Evolutionary conservation across 2,888 invertebrate genomes (phyloP).

Genomic region (Aphrophora alni): DNA sequence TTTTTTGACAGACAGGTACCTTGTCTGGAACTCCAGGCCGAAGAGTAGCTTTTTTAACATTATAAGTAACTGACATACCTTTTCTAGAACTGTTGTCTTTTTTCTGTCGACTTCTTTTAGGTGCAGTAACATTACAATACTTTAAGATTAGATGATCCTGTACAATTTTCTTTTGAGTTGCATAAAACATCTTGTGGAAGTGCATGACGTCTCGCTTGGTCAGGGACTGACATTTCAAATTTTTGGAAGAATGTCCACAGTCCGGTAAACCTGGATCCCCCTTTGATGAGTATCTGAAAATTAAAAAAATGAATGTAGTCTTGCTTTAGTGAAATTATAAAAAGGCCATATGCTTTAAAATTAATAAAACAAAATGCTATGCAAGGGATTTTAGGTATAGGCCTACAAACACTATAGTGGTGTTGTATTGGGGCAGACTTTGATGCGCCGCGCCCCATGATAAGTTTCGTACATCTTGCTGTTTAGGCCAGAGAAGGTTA

Average conservation of each 20-base stretch:
- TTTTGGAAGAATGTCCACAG: constrained; percentile 20
- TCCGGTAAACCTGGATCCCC: not conserved
- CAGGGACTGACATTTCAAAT: not conserved
- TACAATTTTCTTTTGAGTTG: not conserved
- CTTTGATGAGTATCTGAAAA: not conserved
- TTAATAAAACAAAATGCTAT: too few species aligned
- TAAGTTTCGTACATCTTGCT: too few species aligned
- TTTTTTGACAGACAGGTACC: constrained; percentile 25
- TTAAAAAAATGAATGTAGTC: not conserved
- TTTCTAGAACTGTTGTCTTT: constrained; percentile 23
- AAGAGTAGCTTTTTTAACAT: constrained; percentile 22
- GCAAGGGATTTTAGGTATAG: too few species aligned
- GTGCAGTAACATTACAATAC: constrained; percentile 18
- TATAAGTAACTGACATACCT: constrained; percentile 24
- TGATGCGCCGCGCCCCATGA: too few species aligned
- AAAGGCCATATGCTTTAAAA: too few species aligned
- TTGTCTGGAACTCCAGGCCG: constrained; percentile 18
- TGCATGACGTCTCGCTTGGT: constrained; percentile 19
- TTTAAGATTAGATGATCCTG: constrained; percentile 25
- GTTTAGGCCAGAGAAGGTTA: too few species aligned
- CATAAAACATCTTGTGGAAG: constrained; percentile 28
- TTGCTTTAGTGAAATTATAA: too few species aligned
- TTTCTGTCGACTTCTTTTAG: constrained; percentile 16
- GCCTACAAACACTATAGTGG: too few species aligned
- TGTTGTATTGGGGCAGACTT: too few species aligned